Conservation (phyloP, 2,888 invertebrate species). For the Physocephala rufipes region DNA sequence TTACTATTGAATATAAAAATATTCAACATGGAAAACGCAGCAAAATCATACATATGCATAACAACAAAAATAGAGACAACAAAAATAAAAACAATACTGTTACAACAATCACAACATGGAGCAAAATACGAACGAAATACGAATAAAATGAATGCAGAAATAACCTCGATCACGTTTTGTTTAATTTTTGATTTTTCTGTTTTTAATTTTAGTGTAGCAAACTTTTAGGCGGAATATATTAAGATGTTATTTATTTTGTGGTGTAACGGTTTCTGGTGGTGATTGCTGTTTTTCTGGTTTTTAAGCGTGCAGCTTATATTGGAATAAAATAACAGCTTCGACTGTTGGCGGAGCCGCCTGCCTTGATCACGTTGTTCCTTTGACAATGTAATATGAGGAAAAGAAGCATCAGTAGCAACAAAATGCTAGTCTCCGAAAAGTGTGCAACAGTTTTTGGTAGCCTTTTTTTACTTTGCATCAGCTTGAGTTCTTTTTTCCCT, state of each 20-base stretch:
- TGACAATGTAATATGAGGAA: too few species aligned
- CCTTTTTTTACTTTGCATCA: conserved; percentile 5
- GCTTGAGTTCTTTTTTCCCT: neutral
- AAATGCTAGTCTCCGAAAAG: conserved; percentile 46
- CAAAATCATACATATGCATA: neutral
- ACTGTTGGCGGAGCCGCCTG: neutral
- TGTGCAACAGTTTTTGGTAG: conserved; percentile 48
- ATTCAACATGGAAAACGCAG: conserved; percentile 22
- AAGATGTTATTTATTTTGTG: conserved; percentile 27
- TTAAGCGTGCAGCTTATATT: neutral
- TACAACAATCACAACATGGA: conserved; percentile 18
- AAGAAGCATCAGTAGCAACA: conserved; percentile 36
- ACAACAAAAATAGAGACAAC: conserved; percentile 2
- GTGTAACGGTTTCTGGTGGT: neutral
- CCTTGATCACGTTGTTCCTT: too few species aligned
- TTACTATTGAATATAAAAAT: conserved; percentile 31
- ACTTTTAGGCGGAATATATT: conserved; percentile 52
- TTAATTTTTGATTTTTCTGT: too few species aligned
- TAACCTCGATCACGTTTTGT: neutral
- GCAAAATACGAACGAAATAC: conserved; percentile 26
- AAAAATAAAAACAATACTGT: neutral
- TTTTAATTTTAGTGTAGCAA: neutral
- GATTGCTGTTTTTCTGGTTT: conserved; percentile 6
- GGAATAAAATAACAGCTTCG: conserved; percentile 1
- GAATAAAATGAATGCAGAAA: neutral